Conservation (phyloP, 2,113 vertebrate species). For the Nyctereutes procyonoides region DNA sequence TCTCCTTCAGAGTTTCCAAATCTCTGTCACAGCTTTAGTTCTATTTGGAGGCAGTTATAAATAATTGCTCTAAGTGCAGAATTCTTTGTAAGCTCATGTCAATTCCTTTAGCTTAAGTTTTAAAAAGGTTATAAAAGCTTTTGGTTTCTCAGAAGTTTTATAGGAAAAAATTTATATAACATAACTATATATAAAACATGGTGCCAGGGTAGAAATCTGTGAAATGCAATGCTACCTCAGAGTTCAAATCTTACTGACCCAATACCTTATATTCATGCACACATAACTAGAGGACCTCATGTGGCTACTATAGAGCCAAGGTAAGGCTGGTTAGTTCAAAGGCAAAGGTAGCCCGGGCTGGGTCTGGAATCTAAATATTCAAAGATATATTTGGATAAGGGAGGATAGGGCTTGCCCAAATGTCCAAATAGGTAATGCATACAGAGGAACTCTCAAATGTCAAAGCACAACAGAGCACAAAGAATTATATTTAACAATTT, state of each 20-base stretch:
- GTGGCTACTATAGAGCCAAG: neutral
- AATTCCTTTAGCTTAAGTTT: neutral
- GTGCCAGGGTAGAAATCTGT: neutral
- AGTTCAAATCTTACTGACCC: neutral
- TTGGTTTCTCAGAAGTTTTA: neutral
- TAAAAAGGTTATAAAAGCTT: neutral
- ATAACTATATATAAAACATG: neutral
- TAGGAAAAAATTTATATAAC: neutral
- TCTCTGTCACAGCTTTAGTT: conserved; percentile 8
- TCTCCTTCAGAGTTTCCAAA: neutral
- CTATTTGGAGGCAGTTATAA: neutral
- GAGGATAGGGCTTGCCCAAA: neutral
- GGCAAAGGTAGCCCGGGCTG: neutral
- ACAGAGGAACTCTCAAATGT: neutral
- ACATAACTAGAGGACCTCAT: neutral
- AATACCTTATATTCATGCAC: neutral
- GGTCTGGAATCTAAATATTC: neutral
- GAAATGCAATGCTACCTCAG: neutral
- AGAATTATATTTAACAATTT: neutral
- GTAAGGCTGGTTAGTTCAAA: neutral
- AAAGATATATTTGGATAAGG: neutral
- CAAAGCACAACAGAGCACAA: neutral
- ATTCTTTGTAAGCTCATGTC: neutral
- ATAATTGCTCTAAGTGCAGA: neutral
- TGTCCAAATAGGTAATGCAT: neutral